phyloP scores from a whole-genome alignment of 1,140 invertebrate species.

The Plectus sambesii region DNA sequence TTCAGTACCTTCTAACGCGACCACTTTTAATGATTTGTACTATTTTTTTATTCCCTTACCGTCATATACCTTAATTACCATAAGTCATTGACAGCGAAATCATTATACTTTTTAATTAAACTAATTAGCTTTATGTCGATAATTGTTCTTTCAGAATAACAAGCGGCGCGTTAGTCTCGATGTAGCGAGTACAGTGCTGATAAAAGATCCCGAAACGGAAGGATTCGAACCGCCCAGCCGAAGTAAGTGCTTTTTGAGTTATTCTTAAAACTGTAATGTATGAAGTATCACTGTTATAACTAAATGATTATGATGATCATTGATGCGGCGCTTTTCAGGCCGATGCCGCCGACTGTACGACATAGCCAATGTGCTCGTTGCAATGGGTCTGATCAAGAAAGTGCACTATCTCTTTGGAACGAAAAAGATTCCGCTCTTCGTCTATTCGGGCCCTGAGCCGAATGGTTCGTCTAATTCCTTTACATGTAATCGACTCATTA shows the following conservation, averaged over 20 bases:
- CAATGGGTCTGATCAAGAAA: slow-evolving; percentile 40
- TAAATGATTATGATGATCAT: too few relatives aligned
- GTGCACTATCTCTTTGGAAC: slow-evolving; percentile 43
- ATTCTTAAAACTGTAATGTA: slow-evolving; percentile 13
- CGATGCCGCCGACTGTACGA: slow-evolving; percentile 41
- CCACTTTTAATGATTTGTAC: too few relatives aligned
- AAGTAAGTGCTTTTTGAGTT: slow-evolving; percentile 11
- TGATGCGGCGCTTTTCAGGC: slow-evolving; percentile 12
- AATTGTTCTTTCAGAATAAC: slow-evolving; percentile 26
- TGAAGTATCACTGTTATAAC: not conserved
- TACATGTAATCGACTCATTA: too few relatives aligned
- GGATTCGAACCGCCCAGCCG: slow-evolving; percentile 40
- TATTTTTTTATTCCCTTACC: too few relatives aligned
- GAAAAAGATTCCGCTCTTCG: slow-evolving; percentile 43
- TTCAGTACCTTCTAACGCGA: too few relatives aligned
- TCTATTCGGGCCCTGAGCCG: slow-evolving; percentile 42
- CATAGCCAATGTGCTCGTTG: slow-evolving; percentile 43
- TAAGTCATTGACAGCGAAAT: slow-evolving; percentile 6
- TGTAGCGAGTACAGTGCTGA: slow-evolving; percentile 40
- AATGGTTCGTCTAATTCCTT: too few relatives aligned
- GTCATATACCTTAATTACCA: too few relatives aligned
- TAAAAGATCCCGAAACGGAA: slow-evolving; percentile 42
- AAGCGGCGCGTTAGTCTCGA: slow-evolving; percentile 37
- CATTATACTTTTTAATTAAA: too few relatives aligned
- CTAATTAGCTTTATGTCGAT: too few relatives aligned